A percentile compares a stretch with the other conserved stretches of the same genome.
Conservation (phyloP, 2,797 vertebrate genomes). For the Selene dorsalis region DNA sequence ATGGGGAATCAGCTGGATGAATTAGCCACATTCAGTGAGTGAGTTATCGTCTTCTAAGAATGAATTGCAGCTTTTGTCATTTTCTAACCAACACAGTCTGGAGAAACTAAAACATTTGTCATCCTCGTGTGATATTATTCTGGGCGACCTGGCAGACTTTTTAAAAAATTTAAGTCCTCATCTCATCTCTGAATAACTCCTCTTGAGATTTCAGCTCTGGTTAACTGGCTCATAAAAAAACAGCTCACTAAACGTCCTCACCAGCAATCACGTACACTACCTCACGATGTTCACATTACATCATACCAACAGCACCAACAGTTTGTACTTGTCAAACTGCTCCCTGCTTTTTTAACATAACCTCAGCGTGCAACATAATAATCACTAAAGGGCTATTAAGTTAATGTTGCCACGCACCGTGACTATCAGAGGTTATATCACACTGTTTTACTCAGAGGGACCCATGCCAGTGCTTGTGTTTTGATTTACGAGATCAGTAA, state of each 20-base stretch:
- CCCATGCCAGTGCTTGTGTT: constrained; percentile 58
- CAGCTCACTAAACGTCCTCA: not conserved
- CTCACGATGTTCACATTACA: constrained; percentile 30
- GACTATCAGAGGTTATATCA: constrained; percentile 57
- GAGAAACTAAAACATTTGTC: not conserved
- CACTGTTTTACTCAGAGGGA: constrained; percentile 16
- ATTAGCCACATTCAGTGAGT: not conserved
- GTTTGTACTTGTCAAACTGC: constrained; percentile 17
- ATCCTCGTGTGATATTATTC: no score
- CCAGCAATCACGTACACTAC: not conserved
- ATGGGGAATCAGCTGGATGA: not conserved
- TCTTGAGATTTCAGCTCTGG: not conserved
- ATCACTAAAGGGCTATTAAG: constrained; percentile 39
- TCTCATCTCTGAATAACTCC: not conserved
- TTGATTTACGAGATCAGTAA: constrained; percentile 62
- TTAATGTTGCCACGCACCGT: constrained; percentile 23
- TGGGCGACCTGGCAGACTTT: not conserved
- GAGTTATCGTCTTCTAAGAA: not conserved
- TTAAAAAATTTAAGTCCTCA: not conserved
- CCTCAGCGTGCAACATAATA: constrained; percentile 24
- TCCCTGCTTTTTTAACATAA: constrained; percentile 17
- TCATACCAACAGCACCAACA: constrained; percentile 16
- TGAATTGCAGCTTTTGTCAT: not conserved
- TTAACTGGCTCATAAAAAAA: constrained; percentile 10
- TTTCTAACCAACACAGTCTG: not conserved